These are phyloP conservation scores for Esperia sulphurella DNA, from an alignment of 2,888 invertebrate species.

Conservation along the genomic window DNA sequence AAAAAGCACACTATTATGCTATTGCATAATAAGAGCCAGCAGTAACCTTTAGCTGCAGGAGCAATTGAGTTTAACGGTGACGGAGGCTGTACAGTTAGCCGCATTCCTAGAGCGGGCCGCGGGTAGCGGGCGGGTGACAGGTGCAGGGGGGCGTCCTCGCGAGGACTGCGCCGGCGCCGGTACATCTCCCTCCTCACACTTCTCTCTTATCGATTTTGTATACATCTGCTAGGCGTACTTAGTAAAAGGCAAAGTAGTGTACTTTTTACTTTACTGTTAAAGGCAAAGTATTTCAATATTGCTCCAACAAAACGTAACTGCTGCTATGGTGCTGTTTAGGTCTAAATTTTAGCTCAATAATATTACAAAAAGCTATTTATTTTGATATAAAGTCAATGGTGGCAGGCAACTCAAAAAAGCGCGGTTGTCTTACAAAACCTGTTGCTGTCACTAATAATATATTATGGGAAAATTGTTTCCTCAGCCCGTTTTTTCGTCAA, in stretches of 20 bases:
- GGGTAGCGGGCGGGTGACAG: slow-evolving; percentile 37
- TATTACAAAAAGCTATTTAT: neutral
- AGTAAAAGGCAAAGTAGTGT: too few relatives aligned
- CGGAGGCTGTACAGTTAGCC: slow-evolving; percentile 69
- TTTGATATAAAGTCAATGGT: too few relatives aligned
- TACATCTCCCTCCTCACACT: slow-evolving; percentile 15
- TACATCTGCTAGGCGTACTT: neutral
- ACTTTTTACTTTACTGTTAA: too few relatives aligned
- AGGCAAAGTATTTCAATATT: too few relatives aligned
- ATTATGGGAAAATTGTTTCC: too few relatives aligned
- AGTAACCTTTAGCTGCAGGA: slow-evolving; percentile 51
- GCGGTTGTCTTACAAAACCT: too few relatives aligned
- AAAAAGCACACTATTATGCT: slow-evolving; percentile 38
- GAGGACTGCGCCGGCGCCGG: slow-evolving; percentile 35
- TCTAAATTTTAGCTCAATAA: neutral
- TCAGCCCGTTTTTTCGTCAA: neutral
- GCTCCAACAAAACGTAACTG: too few relatives aligned
- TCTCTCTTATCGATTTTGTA: slow-evolving; percentile 3
- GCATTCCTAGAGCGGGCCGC: slow-evolving; percentile 63
- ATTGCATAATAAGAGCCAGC: slow-evolving; percentile 40
- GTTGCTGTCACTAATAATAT: too few relatives aligned
- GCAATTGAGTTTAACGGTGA: slow-evolving; percentile 63
- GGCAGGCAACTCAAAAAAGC: too few relatives aligned
- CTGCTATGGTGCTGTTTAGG: neutral
- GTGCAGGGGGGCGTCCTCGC: slow-evolving; percentile 26